A percentile compares a stretch with the other conserved stretches of the same genome.
Evolutionary conservation across 2,888 invertebrate genomes (phyloP).

Genomic region (Chrysolina haemoptera): DNA sequence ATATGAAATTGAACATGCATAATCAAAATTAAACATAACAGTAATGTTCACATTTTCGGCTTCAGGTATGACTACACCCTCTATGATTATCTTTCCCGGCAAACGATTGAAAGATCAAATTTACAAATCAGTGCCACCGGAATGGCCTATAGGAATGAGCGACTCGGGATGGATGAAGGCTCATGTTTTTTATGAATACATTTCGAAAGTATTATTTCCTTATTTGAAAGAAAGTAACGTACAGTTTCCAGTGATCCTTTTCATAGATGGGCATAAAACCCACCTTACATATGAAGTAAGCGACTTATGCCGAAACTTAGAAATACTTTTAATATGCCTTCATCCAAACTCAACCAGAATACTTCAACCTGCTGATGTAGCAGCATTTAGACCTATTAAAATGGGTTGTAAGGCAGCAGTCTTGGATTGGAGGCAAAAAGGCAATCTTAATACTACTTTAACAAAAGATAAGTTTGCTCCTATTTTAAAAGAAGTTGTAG

Average conservation of each 20-base stretch:
- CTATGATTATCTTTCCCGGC: slow-evolving; percentile 61
- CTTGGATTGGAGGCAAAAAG: slow-evolving; percentile 54
- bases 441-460: background rate
- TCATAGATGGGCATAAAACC: slow-evolving; percentile 17
- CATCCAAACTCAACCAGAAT: slow-evolving; percentile 56
- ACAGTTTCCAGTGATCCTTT: slow-evolving; percentile 21
- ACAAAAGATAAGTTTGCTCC: slow-evolving; percentile 45
- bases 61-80: slow-evolving; percentile 59
- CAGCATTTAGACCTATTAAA: slow-evolving; percentile 49
- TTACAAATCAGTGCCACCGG: slow-evolving; percentile 53
- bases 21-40: slow-evolving; percentile 60
- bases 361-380: slow-evolving; percentile 51
- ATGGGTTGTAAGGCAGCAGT: slow-evolving; percentile 56
- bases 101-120: slow-evolving; percentile 58
- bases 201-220: slow-evolving; percentile 20
- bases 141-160: slow-evolving; percentile 25
- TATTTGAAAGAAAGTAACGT: slow-evolving; percentile 3
- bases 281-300: background rate
- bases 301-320: slow-evolving; percentile 14
- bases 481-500: slow-evolving; percentile 37
- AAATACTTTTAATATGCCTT: slow-evolving; percentile 53
- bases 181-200: slow-evolving; percentile 21
- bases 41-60: slow-evolving; percentile 65
- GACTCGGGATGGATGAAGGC: slow-evolving; percentile 25
- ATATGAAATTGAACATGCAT: slow-evolving; percentile 32